A percentile compares a stretch with the other conserved stretches of the same genome.
Conservation (phyloP, 2,797 vertebrate genomes). For the Phyllotis vaccarum region DNA sequence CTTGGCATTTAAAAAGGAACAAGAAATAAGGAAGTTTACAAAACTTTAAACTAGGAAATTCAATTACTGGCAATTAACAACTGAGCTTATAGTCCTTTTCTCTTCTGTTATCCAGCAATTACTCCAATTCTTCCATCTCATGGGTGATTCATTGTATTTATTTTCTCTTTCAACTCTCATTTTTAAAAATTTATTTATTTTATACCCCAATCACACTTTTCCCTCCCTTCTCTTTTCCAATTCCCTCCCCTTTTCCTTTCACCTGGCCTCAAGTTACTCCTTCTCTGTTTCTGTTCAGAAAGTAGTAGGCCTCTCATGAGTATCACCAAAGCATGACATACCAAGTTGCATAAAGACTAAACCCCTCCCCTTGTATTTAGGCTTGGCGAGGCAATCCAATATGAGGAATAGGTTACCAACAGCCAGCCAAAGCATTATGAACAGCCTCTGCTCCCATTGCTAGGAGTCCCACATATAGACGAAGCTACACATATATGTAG, state of each 20-base stretch:
- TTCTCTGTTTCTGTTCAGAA: background rate
- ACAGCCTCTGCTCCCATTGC: background rate
- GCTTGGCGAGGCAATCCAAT: background rate
- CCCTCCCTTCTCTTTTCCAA: background rate
- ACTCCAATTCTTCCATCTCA: constrained; percentile 26
- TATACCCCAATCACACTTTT: background rate
- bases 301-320: background rate
- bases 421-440: background rate
- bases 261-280: background rate
- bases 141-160: background rate
- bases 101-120: background rate
- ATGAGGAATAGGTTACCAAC: background rate
- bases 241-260: background rate
- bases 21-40: background rate
- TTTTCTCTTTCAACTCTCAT: constrained; percentile 17
- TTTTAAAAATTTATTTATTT: background rate
- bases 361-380: background rate
- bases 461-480: background rate
- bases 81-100: background rate
- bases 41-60: constrained; percentile 24
- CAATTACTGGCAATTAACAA: background rate
- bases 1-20: background rate
- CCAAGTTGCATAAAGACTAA: background rate
- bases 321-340: background rate
- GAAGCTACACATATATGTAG: background rate